These are phyloP conservation scores for Ramazzottius varieornatus DNA, from an alignment of 2,888 invertebrate genomes.

Conservation along the genomic window DNA sequence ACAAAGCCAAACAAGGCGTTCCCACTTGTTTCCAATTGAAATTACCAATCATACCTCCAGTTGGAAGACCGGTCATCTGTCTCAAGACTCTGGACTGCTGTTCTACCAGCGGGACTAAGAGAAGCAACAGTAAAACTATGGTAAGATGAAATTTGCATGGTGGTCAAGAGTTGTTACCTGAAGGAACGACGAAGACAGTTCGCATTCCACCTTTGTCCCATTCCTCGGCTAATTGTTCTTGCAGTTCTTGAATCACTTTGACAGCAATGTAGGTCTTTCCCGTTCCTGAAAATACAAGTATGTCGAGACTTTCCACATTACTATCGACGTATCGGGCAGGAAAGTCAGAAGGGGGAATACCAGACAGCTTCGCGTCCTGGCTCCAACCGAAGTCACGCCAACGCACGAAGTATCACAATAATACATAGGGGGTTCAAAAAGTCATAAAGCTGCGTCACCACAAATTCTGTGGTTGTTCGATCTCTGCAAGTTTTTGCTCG, in stretches of 20 bases:
- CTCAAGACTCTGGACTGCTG: neutral
- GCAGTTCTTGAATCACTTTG: neutral
- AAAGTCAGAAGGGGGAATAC: no score
- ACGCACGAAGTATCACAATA: no score
- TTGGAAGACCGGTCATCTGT: neutral
- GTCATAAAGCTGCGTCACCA: no score
- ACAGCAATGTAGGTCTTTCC: slow-evolving; percentile 1
- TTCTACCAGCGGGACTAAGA: neutral
- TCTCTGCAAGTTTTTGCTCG: no score
- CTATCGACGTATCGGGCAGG: neutral
- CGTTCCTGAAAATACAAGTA: neutral
- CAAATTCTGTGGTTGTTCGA: no score
- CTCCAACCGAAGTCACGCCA: no score
- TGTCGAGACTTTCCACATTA: neutral
- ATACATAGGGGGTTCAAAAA: no score
- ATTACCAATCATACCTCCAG: neutral
- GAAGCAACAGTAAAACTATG: no score
- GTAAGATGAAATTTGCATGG: neutral
- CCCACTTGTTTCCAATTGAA: neutral
- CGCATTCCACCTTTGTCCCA: neutral
- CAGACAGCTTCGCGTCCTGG: no score
- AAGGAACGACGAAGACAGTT: neutral
- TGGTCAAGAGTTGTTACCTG: neutral
- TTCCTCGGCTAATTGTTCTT: neutral
- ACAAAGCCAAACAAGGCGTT: neutral